Evolutionary conservation across 2,888 invertebrate genomes (phyloP), one percentile per base, ranked within the genome.

Genomic region (Drosophila birchii): DNA sequence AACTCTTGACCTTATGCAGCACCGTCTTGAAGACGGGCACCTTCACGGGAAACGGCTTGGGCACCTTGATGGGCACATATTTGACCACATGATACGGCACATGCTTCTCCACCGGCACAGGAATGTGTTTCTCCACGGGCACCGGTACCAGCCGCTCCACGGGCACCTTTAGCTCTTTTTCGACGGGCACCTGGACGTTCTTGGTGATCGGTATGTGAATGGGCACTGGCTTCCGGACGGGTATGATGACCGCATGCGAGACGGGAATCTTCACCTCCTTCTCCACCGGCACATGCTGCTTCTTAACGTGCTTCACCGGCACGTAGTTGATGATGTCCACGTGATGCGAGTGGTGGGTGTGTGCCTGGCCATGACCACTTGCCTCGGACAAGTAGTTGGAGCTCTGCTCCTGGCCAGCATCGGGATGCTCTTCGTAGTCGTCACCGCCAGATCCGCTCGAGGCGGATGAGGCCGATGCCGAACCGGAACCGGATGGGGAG

Each of bases 31-130:
- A 94, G 12, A 96, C 95, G 64, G 95, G 96, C 71, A 96, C 94
- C 90, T 95, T 95, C 3, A 96, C 95, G 26, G 96, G 96, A 91
- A 95, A 96, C 0, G 96, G 96, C 80, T 96, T 95, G 36, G 96
- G 96, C 38, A 96, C 95, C 79, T 96, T 95, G 5, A 96, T 95
- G 67, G 95, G 95, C 12, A 96, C 94, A 62, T 96, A 96, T 85
- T 96, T 95, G 86, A 96, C 94, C 9, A 96, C 94, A 64, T 94
- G 95, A 79, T 94, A 94, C 59, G 95, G 95, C 5, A 96, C 94
- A 59, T 95, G 95, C 86, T 96, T 96, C 85, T 96, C 95, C 1
- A 96, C 96, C 1, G 96, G 96, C 88, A 96, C 95, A 1, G 96
- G 96, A 0, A 95, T 93, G 64, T 94, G 94, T 85, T 95, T 96